A percentile compares a stretch with the other conserved stretches of the same genome.
Evolutionary conservation across 2,113 vertebrate genomes (phyloP).

Genomic region (Gnathonemus echidnorhynchus): DNA sequence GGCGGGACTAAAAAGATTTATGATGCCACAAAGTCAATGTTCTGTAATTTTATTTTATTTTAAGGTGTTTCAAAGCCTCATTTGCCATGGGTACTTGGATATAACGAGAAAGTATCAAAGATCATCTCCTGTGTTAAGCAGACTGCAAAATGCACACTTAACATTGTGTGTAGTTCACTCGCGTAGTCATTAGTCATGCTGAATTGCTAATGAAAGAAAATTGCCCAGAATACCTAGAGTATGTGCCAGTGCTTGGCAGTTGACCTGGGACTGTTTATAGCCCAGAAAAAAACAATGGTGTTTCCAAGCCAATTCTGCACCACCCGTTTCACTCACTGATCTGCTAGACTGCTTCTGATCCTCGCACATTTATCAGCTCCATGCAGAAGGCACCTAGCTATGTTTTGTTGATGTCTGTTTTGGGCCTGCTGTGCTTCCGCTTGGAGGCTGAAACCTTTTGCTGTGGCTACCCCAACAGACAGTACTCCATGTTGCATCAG

Average conservation of each 20-base stretch:
- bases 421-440: neutral
- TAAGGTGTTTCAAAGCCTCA: neutral
- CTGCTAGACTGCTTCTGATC: neutral
- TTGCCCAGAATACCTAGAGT: neutral
- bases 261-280: neutral
- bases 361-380: neutral
- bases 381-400: neutral
- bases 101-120: neutral
- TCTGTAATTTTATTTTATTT: neutral
- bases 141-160: neutral
- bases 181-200: neutral
- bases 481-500: neutral
- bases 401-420: neutral
- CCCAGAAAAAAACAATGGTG: neutral
- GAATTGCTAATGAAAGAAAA: neutral
- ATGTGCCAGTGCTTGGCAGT: neutral
- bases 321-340: neutral
- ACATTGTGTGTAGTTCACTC: neutral
- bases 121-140: neutral
- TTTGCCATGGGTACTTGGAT: neutral
- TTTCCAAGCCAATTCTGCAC: neutral
- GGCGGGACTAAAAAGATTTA: neutral
- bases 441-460: neutral
- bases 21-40: neutral
- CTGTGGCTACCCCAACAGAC: neutral